phyloP scores from a whole-genome alignment of 2,113 vertebrate species.

The Phylloscopus trochiloides region DNA sequence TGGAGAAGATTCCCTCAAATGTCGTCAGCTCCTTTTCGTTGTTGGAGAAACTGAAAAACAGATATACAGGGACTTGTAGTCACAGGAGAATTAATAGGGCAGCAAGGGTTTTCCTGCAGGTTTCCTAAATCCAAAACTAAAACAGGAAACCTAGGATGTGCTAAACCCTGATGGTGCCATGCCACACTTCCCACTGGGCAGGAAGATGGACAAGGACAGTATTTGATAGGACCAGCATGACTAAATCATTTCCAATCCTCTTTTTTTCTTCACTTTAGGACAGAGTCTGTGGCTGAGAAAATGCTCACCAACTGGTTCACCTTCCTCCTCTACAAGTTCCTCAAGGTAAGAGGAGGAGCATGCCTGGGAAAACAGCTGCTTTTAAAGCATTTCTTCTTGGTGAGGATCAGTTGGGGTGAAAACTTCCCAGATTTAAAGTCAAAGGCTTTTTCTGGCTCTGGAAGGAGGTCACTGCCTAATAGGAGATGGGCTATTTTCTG shows the following conservation, averaged over 20 bases:
- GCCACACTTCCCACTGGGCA: neutral
- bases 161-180: neutral
- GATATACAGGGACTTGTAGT: neutral
- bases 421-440: neutral
- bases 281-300: conserved; percentile 89
- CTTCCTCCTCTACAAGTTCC: conserved; percentile 88
- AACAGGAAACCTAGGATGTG: accelerated
- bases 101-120: neutral
- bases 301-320: conserved; percentile 93
- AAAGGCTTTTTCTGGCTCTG: neutral
- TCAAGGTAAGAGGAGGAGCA: conserved; percentile 77
- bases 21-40: neutral
- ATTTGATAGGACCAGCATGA: neutral
- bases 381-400: neutral
- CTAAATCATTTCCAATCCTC: neutral
- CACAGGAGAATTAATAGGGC: neutral
- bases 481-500: neutral
- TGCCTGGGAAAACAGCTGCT: neutral
- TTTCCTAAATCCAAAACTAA: neutral
- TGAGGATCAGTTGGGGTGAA: neutral
- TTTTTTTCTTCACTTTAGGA: conserved; percentile 70
- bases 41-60: neutral
- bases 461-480: neutral
- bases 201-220: neutral
- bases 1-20: neutral